A percentile compares a stretch with the other conserved stretches of the same genome.
Conservation (phyloP, 2,888 invertebrate species). For the Drosophila testacea region DNA sequence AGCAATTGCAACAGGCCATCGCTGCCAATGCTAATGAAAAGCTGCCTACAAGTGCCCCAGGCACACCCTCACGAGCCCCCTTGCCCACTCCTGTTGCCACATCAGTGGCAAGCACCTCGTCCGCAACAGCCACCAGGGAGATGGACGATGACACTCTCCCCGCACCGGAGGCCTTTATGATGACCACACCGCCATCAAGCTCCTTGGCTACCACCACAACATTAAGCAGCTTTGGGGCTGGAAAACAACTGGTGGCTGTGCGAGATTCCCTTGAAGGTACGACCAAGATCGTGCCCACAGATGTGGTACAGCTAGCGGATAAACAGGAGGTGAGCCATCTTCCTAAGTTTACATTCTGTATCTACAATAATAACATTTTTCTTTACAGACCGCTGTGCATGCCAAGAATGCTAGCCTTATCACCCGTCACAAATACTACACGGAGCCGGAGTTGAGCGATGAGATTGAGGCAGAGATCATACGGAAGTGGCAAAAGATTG, state of each 20-base stretch:
- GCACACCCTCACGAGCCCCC: constrained; percentile 83
- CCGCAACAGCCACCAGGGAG: constrained; percentile 38
- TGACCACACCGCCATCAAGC: constrained; percentile 64
- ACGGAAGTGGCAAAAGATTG: constrained; percentile 93
- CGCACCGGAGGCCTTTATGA: constrained; percentile 73
- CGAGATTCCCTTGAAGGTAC: constrained; percentile 83
- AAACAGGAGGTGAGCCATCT: constrained; percentile 71
- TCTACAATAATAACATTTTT: background rate
- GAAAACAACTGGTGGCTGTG: constrained; percentile 82
- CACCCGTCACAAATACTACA: constrained; percentile 83
- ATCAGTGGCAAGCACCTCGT: constrained; percentile 42
- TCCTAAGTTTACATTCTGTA: no score
- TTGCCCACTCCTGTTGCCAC: constrained; percentile 55
- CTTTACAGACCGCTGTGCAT: constrained; percentile 66
- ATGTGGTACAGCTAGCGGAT: constrained; percentile 71
- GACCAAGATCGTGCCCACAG: constrained; percentile 82
- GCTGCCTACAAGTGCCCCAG: constrained; percentile 87
- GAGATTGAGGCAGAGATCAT: constrained; percentile 92
- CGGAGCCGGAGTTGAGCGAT: constrained; percentile 87
- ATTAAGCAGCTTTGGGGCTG: constrained; percentile 80
- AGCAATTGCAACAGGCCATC: constrained; percentile 94
- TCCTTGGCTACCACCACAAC: constrained; percentile 61
- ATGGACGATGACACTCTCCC: constrained; percentile 65
- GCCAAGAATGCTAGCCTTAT: constrained; percentile 79
- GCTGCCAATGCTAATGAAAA: constrained; percentile 93